Conservation (phyloP, 2,888 invertebrate species). For the Luffia ferchaultella region DNA sequence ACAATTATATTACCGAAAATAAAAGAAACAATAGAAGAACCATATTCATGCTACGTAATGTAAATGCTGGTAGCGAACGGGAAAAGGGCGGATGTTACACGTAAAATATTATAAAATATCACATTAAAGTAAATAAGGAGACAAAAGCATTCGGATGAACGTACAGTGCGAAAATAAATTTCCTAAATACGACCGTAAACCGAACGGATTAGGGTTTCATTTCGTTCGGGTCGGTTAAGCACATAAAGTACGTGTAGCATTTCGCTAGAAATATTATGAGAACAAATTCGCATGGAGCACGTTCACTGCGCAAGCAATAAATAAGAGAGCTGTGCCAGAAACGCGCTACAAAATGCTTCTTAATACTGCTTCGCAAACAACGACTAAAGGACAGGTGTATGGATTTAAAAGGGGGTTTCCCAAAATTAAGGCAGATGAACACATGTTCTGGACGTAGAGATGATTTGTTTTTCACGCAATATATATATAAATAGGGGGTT, state of each 20-base stretch:
- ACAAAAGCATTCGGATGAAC: conserved; percentile 20
- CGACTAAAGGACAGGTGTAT: background rate
- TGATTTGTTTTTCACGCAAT: background rate
- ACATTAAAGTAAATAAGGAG: conserved; percentile 59
- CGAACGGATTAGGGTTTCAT: conserved; percentile 22
- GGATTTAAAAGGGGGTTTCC: background rate
- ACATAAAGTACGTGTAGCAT: conserved; percentile 33
- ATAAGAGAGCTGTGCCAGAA: conserved; percentile 32
- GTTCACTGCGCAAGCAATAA: conserved; percentile 59
- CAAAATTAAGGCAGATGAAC: background rate
- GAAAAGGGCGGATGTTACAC: conserved; percentile 11
- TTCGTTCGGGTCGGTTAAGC: conserved; percentile 20
- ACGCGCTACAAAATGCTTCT: conserved; percentile 7
- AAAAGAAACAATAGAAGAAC: background rate
- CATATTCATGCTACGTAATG: background rate
- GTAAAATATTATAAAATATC: conserved; percentile 62
- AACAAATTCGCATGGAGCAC: conserved; percentile 64
- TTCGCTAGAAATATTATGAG: conserved; percentile 59
- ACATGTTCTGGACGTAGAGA: background rate
- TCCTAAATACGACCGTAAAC: conserved; percentile 25
- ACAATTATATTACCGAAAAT: no score
- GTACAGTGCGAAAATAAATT: conserved; percentile 1
- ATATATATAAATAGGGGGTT: no score
- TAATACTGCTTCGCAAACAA: conserved; percentile 1
- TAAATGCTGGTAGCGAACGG: background rate